Percentiles rank a stretch among this genome's conserved stretches.
phyloP scores from a whole-genome alignment of 1,140 invertebrate species.

The Aphelinus certus region DNA sequence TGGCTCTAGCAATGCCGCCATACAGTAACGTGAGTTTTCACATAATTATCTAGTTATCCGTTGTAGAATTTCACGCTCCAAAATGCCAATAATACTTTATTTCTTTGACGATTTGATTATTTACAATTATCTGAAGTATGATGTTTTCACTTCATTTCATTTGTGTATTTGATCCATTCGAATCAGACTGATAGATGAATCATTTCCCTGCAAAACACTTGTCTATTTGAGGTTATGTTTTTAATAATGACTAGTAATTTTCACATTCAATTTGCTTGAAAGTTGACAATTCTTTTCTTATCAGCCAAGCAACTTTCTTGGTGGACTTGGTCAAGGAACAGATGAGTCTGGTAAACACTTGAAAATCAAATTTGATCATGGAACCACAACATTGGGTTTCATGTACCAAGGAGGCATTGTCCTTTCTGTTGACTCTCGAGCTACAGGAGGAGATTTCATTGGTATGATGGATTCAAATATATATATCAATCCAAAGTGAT shows the following conservation, averaged over 20 bases:
- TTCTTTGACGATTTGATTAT: background rate
- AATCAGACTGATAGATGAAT: background rate
- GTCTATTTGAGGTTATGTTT: conserved; percentile 28
- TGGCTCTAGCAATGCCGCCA: conserved; percentile 73
- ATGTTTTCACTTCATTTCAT: background rate
- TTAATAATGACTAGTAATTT: conserved; percentile 22
- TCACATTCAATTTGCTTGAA: background rate
- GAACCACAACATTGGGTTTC: conserved; percentile 98
- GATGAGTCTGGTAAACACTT: conserved; percentile 80
- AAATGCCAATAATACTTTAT: conserved; percentile 11
- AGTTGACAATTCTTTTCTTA: conserved; percentile 43
- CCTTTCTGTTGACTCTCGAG: conserved; percentile 96
- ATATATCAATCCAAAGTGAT: too few relatives aligned
- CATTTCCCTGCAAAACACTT: background rate
- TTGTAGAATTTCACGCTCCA: background rate
- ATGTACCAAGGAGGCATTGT: conserved; percentile 95
- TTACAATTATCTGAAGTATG: background rate
- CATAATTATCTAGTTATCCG: too few relatives aligned
- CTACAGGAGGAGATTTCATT: conserved; percentile 95
- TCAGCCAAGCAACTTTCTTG: conserved; percentile 73
- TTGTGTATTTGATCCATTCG: too few relatives aligned
- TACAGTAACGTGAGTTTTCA: conserved; percentile 74
- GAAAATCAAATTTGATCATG: conserved; percentile 95
- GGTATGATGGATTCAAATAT: conserved; percentile 65
- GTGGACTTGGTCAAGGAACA: conserved; percentile 66